phyloP scores from a whole-genome alignment of 1,140 invertebrate species.

The Sitobion miscanthi region DNA sequence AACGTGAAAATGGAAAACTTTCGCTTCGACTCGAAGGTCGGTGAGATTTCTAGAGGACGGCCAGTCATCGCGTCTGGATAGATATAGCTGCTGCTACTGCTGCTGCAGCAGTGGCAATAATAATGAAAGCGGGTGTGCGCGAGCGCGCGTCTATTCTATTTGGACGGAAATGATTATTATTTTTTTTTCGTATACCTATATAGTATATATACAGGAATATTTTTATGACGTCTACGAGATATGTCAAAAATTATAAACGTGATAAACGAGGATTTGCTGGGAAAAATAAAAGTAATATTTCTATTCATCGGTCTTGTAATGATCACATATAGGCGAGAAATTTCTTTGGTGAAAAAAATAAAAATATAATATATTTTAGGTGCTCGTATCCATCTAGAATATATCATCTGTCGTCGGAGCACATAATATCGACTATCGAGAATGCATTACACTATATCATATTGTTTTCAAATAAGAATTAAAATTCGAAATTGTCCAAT shows the following conservation, averaged over 20 bases:
- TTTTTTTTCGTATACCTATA: neutral
- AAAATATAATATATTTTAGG: neutral
- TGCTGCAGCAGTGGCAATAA: neutral
- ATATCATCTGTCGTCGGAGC: neutral
- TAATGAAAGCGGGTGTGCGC: constrained; percentile 44
- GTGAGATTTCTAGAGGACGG: constrained; percentile 54
- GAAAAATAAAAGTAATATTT: constrained; percentile 36
- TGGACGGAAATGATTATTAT: constrained; percentile 47
- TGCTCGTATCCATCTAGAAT: neutral
- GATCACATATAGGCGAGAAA: neutral
- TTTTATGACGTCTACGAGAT: neutral
- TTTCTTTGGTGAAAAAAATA: neutral
- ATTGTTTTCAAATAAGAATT: neutral
- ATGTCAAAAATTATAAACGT: constrained; percentile 47
- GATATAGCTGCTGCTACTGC: neutral
- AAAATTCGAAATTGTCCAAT: neutral
- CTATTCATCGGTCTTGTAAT: constrained; percentile 28
- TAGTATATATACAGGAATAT: neutral
- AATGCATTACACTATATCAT: neutral
- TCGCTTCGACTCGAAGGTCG: constrained; percentile 52
- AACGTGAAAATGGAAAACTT: constrained; percentile 51
- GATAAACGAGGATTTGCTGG: constrained; percentile 25
- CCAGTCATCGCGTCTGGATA: constrained; percentile 47
- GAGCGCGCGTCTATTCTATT: constrained; percentile 39
- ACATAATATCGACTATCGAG: neutral